Percentiles rank a stretch among this genome's conserved stretches.
These are phyloP conservation scores for Oreocharis arfaki DNA, from an alignment of 2,113 vertebrate genomes.

Conservation along the genomic window DNA sequence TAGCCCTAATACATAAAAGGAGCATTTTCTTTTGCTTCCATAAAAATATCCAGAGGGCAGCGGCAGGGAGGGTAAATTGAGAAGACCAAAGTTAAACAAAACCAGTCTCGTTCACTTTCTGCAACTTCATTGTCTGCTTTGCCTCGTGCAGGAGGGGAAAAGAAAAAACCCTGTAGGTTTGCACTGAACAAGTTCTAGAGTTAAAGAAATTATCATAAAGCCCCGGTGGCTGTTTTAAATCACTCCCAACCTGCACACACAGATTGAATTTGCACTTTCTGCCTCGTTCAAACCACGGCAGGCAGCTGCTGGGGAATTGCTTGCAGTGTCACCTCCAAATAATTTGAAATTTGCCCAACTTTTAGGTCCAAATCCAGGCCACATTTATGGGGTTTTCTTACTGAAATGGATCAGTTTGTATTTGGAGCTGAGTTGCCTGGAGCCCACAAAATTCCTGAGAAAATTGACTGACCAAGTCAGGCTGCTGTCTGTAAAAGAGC, in stretches of 20 bases:
- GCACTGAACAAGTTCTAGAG: background rate
- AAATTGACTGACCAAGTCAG: background rate
- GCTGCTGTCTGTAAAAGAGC: background rate
- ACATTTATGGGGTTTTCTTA: background rate
- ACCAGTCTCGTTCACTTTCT: constrained; percentile 1
- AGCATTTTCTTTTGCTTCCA: constrained; percentile 20
- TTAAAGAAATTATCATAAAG: background rate
- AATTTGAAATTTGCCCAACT: background rate
- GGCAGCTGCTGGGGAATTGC: background rate
- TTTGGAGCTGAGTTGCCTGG: background rate
- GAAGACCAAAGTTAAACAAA: constrained; percentile 48
- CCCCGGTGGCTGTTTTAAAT: background rate
- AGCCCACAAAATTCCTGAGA: background rate
- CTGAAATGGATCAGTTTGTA: background rate
- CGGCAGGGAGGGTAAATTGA: constrained; percentile 23
- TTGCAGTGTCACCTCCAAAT: background rate
- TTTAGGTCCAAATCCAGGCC: background rate
- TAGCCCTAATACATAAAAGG: background rate
- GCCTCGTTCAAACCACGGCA: background rate
- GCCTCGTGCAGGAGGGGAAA: background rate
- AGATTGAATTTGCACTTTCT: background rate
- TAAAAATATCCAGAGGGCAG: constrained; percentile 54
- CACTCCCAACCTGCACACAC: background rate
- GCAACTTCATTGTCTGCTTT: constrained; percentile 29
- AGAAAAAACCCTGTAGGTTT: background rate